These are phyloP conservation scores for Onychomys leucogaster DNA, from an alignment of 2,797 vertebrate species.

Conservation along the genomic window DNA sequence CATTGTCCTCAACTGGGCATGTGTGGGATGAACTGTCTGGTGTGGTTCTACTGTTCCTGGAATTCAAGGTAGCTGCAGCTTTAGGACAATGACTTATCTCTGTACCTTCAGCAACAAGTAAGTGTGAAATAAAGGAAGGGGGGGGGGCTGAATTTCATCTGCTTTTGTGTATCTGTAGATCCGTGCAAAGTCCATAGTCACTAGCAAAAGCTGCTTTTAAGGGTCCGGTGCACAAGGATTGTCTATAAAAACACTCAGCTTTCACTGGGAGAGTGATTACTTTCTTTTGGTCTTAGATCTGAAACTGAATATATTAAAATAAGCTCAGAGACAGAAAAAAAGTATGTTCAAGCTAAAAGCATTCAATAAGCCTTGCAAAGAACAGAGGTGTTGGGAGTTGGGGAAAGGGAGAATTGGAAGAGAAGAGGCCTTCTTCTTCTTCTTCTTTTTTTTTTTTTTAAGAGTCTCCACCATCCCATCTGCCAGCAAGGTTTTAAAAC, in stretches of 20 bases:
- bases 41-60: neutral
- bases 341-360: neutral
- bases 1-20: neutral
- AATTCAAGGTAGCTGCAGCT: neutral
- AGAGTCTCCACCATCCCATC: neutral
- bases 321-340: neutral
- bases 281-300: conserved; percentile 29
- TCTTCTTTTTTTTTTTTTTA: conserved; percentile 36
- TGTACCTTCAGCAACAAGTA: neutral
- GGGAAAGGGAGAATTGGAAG: neutral
- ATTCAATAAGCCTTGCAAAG: neutral
- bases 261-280: neutral
- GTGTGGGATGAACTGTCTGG: neutral
- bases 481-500: neutral
- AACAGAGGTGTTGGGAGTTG: neutral
- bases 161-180: neutral
- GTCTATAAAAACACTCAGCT: conserved; percentile 38
- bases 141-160: neutral
- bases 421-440: neutral
- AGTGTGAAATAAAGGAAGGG: too few relatives aligned
- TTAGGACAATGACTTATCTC: neutral
- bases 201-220: neutral
- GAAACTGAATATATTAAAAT: conserved; percentile 49
- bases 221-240: neutral
- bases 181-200: neutral